Evolutionary conservation across 2,113 vertebrate species (phyloP).

Genomic region (Eptesicus fuscus): DNA sequence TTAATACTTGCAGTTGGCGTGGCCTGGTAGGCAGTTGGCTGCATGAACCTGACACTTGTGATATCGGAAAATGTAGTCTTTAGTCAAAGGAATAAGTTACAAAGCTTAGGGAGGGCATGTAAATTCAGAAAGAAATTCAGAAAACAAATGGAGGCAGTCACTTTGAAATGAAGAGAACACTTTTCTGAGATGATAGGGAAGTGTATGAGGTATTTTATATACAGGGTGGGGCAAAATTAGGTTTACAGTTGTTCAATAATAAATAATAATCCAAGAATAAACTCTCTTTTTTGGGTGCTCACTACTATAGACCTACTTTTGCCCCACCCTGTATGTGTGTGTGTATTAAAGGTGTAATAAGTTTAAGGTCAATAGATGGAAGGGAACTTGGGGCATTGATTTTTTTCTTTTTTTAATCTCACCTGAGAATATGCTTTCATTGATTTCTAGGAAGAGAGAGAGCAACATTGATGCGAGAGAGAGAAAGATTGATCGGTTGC

Average conservation of each 20-base stretch:
- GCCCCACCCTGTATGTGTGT: no score
- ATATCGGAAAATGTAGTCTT: not conserved
- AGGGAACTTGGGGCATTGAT: not conserved
- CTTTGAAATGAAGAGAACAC: not conserved
- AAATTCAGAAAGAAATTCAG: conserved; percentile 29
- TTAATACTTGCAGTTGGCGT: not conserved
- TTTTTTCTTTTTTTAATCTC: not conserved
- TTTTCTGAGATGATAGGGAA: not conserved
- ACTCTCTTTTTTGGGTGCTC: no score
- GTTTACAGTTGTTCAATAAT: no score
- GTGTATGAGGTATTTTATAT: not conserved
- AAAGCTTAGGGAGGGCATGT: not conserved
- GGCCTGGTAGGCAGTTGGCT: not conserved
- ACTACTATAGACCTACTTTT: no score
- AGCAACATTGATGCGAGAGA: no score
- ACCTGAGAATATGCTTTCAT: no score
- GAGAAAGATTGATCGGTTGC: no score
- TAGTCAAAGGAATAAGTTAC: not conserved
- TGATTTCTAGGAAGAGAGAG: not conserved
- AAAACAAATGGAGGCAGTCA: not conserved
- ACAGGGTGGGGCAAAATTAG: not conserved
- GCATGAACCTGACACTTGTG: not conserved
- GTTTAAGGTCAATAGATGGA: not conserved
- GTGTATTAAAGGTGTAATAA: not conserved
- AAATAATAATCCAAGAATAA: no score